These are phyloP conservation scores for Epizoanthus scotinus DNA, from an alignment of 92 coral and sea anemone genomes.

Conservation along the genomic window DNA sequence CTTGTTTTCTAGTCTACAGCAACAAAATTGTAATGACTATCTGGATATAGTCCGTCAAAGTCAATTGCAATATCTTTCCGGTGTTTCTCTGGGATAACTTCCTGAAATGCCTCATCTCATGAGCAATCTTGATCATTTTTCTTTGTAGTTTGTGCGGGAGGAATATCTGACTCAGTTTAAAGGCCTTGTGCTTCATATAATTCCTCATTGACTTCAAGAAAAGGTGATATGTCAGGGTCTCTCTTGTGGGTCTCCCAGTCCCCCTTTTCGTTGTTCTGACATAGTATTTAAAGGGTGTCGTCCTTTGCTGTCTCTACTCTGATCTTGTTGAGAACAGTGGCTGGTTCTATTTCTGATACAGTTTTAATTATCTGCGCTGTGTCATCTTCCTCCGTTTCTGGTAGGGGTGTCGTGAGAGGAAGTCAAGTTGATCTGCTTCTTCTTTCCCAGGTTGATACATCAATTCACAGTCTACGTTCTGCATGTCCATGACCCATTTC, in stretches of 20 bases:
- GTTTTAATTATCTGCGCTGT: constrained; percentile 45
- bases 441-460: constrained; percentile 61
- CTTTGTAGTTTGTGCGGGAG: constrained; percentile 55
- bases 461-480: constrained; percentile 62
- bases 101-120: constrained; percentile 59
- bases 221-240: no score
- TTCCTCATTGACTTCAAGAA: no score
- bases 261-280: no score
- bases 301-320: constrained; percentile 53
- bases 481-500: constrained; percentile 74
- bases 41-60: constrained; percentile 21
- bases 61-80: constrained; percentile 51
- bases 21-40: no score
- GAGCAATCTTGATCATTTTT: constrained; percentile 53
- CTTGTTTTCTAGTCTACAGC: constrained; percentile 55
- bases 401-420: constrained; percentile 65
- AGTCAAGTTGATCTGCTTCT: constrained; percentile 60
- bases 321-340: constrained; percentile 43
- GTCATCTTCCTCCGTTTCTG: constrained; percentile 49
- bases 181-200: no score
- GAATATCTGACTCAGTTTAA: constrained; percentile 12
- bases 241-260: no score
- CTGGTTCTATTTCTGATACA: constrained; percentile 33
- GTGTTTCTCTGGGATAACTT: constrained; percentile 43
- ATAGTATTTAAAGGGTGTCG: no score